Base-by-base conservation (phyloP, 1,140 invertebrate species). In the Panulirus ornatus region DNA sequence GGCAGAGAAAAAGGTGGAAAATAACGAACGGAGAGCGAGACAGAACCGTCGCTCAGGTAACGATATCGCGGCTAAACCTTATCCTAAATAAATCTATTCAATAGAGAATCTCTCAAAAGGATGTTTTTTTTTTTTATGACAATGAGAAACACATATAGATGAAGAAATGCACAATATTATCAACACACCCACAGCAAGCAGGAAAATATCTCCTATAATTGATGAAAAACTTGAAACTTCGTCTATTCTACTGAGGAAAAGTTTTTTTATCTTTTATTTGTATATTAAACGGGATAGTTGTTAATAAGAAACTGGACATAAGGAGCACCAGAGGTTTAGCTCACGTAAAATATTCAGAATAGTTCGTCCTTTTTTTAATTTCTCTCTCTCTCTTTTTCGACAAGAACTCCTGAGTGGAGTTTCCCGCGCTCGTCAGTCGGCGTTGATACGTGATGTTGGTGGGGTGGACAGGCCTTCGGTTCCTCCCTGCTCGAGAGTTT, bases 81-180 rank as follows among this genome's bases (percentile, higher is more conserved):
- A 89, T 66, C 79, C 79, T 89, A 83, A 75, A 89, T 83, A 83
- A 82, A 84, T 76, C 16, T 89, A 81, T 66, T 88, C 81, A 44
- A 84, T 75, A 89, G 66, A 84, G 87, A 84, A 89, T 83, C 79
- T 89, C 79, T 83, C 70, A 75, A 84, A 89, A 84, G 34, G 81
- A 1, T 66, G 73, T 51, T 63, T 85, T 85, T 40, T 73, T 76
- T 78, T 42, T 58, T 44, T 44, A 75, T 89, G 79, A 83, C 79
- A 76, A 89, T 83, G 51, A 83, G 51, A 83, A 89, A 89, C 87
- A 89, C 87, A 84, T 84, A 36, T 54, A 89, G 87, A 89, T 89
- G 87, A 76, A 88, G 87, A 89, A 89, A 83, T 73, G 87, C 87
- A 89, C 87, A 89, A 84, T 89, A 89, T 89, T 89, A 34, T 84